Evolutionary conservation across 2,797 vertebrate species (phyloP).

Genomic region (Premnoplex brunnescens): DNA sequence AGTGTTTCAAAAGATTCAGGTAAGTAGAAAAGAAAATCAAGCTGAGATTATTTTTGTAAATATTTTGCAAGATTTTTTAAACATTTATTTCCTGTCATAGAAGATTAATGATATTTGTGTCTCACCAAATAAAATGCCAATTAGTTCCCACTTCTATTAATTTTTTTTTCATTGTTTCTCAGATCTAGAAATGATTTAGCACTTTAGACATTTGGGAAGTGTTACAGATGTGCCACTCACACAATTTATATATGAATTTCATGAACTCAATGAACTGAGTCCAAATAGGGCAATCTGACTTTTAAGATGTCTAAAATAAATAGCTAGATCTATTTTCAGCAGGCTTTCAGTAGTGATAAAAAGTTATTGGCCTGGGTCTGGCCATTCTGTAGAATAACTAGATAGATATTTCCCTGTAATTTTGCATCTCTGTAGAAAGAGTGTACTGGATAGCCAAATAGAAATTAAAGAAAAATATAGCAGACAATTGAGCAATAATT

Average conservation of each 20-base stretch:
- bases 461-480: background rate
- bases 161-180: background rate
- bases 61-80: background rate
- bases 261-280: background rate
- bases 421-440: background rate
- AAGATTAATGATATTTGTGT: background rate
- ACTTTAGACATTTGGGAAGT: background rate
- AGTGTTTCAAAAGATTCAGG: background rate
- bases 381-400: background rate
- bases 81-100: background rate
- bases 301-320: background rate
- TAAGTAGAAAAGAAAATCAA: background rate
- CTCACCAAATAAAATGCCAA: background rate
- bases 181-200: background rate
- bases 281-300: background rate
- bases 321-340: background rate
- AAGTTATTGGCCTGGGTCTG: background rate
- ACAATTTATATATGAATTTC: background rate
- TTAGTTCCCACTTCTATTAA: background rate
- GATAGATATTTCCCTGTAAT: background rate
- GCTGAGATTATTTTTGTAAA: background rate
- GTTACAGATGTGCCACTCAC: background rate
- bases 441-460: background rate
- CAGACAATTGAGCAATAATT: background rate
- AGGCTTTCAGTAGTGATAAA: background rate